Evolutionary conservation across 1,140 invertebrate genomes (phyloP).

Genomic region (Cydia pomonella): DNA sequence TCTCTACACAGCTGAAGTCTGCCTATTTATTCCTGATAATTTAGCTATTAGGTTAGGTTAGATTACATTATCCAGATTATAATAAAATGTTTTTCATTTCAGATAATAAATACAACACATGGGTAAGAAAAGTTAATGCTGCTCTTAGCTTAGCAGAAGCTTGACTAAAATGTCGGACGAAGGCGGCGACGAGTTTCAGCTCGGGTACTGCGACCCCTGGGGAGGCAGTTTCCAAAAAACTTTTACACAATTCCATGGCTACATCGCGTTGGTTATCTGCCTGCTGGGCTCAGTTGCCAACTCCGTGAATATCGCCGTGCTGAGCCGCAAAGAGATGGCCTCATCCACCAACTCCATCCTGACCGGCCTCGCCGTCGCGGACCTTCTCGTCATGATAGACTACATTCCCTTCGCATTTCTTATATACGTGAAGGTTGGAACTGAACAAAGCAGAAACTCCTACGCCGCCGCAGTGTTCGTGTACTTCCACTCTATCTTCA

Average conservation of each 20-base stretch:
- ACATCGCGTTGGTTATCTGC: constrained; percentile 86
- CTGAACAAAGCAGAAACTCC: constrained; percentile 81
- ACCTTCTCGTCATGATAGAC: constrained; percentile 95
- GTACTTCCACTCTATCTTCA: constrained; percentile 91
- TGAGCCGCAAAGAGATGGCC: constrained; percentile 93
- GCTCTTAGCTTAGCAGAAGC: neutral
- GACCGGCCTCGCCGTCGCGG: constrained; percentile 93
- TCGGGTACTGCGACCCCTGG: constrained; percentile 71
- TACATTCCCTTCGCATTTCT: constrained; percentile 95
- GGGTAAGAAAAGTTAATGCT: constrained; percentile 29
- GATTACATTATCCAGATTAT: neutral
- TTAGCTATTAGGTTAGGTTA: neutral
- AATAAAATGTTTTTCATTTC: constrained; percentile 36
- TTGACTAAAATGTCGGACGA: constrained; percentile 47
- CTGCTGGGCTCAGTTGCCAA: constrained; percentile 95
- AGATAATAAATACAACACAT: constrained; percentile 35
- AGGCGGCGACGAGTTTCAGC: constrained; percentile 40
- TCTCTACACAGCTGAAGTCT: neutral
- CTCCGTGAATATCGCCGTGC: constrained; percentile 94
- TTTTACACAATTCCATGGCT: constrained; percentile 72
- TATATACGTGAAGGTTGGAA: constrained; percentile 84
- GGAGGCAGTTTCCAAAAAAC: constrained; percentile 69
- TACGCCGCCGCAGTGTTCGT: constrained; percentile 92
- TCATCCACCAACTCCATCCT: constrained; percentile 92
- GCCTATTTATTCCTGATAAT: no score